Conservation (phyloP, 2,113 vertebrate genomes). For the Larimichthys crocea region DNA sequence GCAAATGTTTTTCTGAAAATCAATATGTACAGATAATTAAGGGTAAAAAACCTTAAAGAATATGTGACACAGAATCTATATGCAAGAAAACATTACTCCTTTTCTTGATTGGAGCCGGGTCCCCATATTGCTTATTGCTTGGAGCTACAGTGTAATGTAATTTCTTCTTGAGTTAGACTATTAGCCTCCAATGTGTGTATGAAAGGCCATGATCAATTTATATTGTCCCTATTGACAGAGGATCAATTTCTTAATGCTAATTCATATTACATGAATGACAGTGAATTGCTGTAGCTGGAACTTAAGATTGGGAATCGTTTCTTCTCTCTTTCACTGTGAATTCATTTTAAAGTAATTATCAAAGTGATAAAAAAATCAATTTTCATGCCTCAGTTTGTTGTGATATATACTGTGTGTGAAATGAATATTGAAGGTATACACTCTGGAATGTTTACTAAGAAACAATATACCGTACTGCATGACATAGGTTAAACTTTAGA, state of each 20-base stretch:
- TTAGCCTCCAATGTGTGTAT: too few species aligned
- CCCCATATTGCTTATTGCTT: not conserved
- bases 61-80: not conserved
- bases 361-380: slow-evolving; percentile 46
- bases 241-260: slow-evolving; percentile 37
- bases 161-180: not conserved
- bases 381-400: not conserved
- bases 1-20: not conserved
- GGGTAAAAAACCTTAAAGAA: not conserved
- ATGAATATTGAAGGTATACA: not conserved
- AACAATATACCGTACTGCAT: slow-evolving; percentile 3
- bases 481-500: not conserved
- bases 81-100: not conserved
- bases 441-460: not conserved
- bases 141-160: not conserved
- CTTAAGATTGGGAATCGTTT: slow-evolving; percentile 29
- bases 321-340: slow-evolving; percentile 20
- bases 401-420: slow-evolving; percentile 5
- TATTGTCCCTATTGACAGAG: slow-evolving; percentile 6
- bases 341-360: slow-evolving; percentile 49
- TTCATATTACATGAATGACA: slow-evolving; percentile 32
- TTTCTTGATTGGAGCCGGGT: not conserved
- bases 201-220: slow-evolving; percentile 26
- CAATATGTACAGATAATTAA: not conserved
- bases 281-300: slow-evolving; percentile 10